Evolutionary conservation across 35 echinoderm and acorn worm genomes (phyloP).

Genomic region (Apostichopus californicus): DNA sequence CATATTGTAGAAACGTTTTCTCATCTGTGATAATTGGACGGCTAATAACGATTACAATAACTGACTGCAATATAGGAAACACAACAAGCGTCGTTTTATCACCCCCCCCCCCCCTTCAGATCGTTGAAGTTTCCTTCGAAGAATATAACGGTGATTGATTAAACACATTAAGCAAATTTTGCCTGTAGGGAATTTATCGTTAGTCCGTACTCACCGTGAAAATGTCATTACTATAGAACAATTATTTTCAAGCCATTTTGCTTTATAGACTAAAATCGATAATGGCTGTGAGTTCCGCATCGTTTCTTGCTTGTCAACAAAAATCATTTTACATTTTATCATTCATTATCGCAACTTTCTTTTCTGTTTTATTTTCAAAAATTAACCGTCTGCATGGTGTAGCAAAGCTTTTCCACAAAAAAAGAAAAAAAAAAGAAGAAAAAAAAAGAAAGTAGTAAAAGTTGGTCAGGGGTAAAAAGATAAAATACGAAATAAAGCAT

Average conservation of each 20-base stretch:
- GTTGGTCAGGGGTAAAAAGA: too few relatives aligned
- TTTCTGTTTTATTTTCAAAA: conserved; percentile 21
- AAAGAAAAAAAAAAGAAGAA: neutral
- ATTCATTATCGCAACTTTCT: neutral
- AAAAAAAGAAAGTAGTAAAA: neutral
- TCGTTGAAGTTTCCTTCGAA: conserved; percentile 20
- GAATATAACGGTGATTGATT: conserved; percentile 34
- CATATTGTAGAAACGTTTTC: neutral
- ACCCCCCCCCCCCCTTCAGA: neutral
- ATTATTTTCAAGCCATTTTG: conserved; percentile 50
- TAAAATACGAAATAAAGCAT: neutral
- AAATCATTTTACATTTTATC: conserved; percentile 45
- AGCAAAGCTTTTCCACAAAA: neutral
- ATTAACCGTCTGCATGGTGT: conserved; percentile 1
- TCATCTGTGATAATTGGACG: conserved; percentile 36
- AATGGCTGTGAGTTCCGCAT: conserved; percentile 26
- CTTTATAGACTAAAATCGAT: conserved; percentile 48
- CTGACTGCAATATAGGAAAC: conserved; percentile 18
- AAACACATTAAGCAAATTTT: conserved; percentile 48
- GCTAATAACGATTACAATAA: conserved; percentile 22
- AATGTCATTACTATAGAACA: conserved; percentile 42
- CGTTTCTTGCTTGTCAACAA: conserved; percentile 25
- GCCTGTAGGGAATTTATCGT: conserved; percentile 8
- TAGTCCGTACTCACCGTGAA: conserved; percentile 39
- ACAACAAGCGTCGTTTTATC: neutral